These are phyloP conservation scores for Phytoseiulus persimilis DNA, from an alignment of 2,888 invertebrate genomes.

Conservation along the genomic window DNA sequence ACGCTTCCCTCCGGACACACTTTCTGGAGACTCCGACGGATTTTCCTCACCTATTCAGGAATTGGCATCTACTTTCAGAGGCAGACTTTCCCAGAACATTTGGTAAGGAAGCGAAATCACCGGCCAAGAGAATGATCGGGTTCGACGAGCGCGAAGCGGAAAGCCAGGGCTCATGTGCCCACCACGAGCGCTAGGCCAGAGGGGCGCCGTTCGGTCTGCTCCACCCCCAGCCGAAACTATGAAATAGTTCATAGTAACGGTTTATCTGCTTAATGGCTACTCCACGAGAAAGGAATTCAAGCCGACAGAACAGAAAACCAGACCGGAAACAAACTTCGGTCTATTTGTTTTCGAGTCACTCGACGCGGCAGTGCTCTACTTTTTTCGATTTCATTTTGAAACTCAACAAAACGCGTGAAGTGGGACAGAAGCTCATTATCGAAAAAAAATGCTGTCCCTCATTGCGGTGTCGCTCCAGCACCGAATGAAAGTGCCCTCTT, in stretches of 20 bases:
- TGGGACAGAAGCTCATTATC: not conserved
- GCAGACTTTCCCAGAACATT: too few species aligned
- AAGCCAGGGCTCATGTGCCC: too few species aligned
- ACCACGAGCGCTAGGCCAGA: too few species aligned
- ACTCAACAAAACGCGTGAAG: not conserved
- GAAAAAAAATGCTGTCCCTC: not conserved
- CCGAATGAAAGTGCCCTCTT: not conserved
- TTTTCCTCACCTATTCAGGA: too few species aligned
- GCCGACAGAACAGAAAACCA: not conserved
- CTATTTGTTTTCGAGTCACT: not conserved
- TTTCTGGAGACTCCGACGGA: too few species aligned
- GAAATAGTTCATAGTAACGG: not conserved
- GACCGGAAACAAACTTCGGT: not conserved
- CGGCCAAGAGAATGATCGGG: too few species aligned
- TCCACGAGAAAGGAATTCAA: not conserved
- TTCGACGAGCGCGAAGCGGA: too few species aligned
- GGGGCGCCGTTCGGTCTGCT: not conserved
- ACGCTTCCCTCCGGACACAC: not conserved
- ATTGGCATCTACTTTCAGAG: too few species aligned
- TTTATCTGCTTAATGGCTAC: not conserved
- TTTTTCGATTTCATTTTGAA: not conserved
- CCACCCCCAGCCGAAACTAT: not conserved
- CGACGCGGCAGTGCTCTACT: not conserved
- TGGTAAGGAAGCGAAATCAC: too few species aligned
- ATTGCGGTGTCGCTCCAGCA: not conserved